These are phyloP conservation scores for Mola mola DNA, from an alignment of 2,113 vertebrate species.

Conservation along the genomic window DNA sequence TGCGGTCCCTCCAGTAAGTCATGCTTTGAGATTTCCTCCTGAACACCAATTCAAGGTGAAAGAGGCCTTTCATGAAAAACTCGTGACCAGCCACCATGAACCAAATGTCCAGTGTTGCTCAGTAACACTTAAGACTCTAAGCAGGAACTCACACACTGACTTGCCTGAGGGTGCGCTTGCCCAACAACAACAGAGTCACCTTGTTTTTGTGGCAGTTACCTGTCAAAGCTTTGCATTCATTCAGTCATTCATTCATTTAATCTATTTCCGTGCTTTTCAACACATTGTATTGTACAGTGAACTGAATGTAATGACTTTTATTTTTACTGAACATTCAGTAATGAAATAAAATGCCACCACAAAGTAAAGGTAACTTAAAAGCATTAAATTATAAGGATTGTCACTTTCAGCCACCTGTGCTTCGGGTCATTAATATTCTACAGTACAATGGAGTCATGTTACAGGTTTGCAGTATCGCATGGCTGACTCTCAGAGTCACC, in stretches of 20 bases:
- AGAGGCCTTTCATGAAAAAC: neutral
- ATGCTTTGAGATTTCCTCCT: neutral
- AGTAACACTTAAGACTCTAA: neutral
- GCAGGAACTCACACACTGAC: neutral
- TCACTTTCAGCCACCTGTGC: constrained; percentile 10
- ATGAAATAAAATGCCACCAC: neutral
- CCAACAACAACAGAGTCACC: neutral
- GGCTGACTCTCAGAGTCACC: neutral
- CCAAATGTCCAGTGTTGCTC: constrained; percentile 7
- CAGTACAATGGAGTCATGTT: neutral
- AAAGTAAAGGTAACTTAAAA: neutral
- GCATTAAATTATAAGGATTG: neutral
- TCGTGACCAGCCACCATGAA: neutral
- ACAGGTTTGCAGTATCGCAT: neutral
- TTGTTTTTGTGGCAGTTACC: neutral
- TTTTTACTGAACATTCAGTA: neutral
- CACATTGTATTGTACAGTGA: constrained; percentile 4
- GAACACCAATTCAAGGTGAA: neutral
- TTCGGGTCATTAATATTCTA: neutral
- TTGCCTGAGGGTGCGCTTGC: too few relatives aligned
- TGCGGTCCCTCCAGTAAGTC: neutral
- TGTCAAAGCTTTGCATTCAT: too few relatives aligned
- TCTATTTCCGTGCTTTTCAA: too few relatives aligned
- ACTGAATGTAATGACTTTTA: neutral
- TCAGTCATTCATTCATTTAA: too few relatives aligned